Conservation (phyloP, 1,140 invertebrate genomes). For the Rhyzopertha dominica region DNA sequence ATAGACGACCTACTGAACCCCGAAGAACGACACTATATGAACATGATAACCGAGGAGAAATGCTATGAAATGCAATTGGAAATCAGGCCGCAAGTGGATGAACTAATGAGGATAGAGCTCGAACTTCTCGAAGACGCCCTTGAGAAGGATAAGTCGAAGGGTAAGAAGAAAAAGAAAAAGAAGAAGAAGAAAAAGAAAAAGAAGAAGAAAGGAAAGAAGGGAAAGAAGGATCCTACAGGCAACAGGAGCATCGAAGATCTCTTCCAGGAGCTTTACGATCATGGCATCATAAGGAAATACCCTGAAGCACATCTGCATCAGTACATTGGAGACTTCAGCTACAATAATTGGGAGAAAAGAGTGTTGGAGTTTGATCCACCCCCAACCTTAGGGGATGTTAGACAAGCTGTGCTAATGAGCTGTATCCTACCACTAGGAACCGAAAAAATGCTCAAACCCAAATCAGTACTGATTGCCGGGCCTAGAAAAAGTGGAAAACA, state of each 20-base stretch:
- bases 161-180: conserved; percentile 57
- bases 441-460: conserved; percentile 62
- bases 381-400: conserved; percentile 58
- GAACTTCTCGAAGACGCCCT: conserved; percentile 50
- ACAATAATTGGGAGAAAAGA: conserved; percentile 36
- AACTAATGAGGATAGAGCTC: conserved; percentile 54
- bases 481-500: conserved; percentile 73
- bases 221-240: conserved; percentile 74
- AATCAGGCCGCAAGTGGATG: conserved; percentile 51
- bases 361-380: conserved; percentile 50
- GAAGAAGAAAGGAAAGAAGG: conserved; percentile 55
- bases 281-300: conserved; percentile 67
- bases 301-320: conserved; percentile 57
- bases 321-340: conserved; percentile 67
- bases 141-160: conserved; percentile 42
- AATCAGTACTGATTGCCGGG: conserved; percentile 71
- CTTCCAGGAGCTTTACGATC: conserved; percentile 71
- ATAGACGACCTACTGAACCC: conserved; percentile 45
- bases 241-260: conserved; percentile 68
- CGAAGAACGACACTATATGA: conserved; percentile 46
- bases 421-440: conserved; percentile 72
- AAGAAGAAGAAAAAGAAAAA: conserved; percentile 56
- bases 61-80: conserved; percentile 52
- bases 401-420: conserved; percentile 65
- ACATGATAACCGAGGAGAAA: conserved; percentile 50